Evolutionary conservation across 64 coral and sea anemone species (phyloP).

Genomic region (Pachyseris speciosa): DNA sequence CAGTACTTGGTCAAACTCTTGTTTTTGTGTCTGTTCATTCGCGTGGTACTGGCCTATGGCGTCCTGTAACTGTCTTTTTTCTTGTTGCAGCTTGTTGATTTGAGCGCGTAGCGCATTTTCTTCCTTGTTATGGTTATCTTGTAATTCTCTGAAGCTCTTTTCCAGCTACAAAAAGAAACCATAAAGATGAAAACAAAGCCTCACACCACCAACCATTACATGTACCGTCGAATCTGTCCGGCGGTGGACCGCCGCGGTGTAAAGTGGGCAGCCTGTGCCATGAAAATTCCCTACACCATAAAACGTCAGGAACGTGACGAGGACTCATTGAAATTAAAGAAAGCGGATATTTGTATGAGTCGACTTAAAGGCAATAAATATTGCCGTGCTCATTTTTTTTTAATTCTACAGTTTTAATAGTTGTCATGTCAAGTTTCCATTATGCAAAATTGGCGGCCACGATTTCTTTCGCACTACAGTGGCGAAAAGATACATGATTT

Average conservation of each 20-base stretch:
- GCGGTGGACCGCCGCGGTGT: too few relatives aligned
- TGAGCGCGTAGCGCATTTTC: conserved; percentile 66
- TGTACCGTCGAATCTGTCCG: too few relatives aligned
- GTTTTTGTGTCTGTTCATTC: conserved; percentile 87
- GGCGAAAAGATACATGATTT: not conserved
- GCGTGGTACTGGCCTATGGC: conserved; percentile 83
- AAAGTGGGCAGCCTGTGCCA: too few relatives aligned
- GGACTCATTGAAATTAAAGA: too few relatives aligned
- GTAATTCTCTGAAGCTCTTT: conserved; percentile 58
- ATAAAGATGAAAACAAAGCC: too few relatives aligned
- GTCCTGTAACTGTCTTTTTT: conserved; percentile 88
- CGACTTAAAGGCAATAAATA: not conserved
- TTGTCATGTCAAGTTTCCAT: not conserved
- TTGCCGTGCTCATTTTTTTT: not conserved
- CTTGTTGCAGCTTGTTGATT: conserved; percentile 81
- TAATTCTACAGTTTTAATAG: too few relatives aligned
- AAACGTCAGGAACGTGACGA: too few relatives aligned
- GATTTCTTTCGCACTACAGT: not conserved
- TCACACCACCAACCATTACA: too few relatives aligned
- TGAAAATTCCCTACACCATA: too few relatives aligned
- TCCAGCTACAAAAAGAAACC: conserved; percentile 54
- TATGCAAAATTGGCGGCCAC: too few relatives aligned
- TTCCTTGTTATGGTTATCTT: conserved; percentile 67
- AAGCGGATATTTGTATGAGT: not conserved
- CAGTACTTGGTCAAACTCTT: conserved; percentile 86